Conservation (phyloP, 2,888 invertebrate species). For the Gasteruption jaculator region DNA sequence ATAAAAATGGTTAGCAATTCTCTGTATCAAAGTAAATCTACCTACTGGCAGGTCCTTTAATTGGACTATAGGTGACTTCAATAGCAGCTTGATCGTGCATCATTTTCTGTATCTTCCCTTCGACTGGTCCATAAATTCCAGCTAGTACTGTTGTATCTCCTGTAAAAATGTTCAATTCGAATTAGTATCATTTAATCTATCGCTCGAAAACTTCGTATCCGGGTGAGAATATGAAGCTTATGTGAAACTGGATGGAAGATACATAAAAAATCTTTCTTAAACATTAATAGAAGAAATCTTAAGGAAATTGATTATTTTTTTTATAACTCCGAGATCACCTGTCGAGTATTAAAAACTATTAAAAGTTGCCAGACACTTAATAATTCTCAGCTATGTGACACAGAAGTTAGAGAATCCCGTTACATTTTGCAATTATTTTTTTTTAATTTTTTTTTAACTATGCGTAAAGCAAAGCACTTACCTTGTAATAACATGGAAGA, state of each 20-base stretch:
- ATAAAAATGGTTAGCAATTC: slow-evolving; percentile 6
- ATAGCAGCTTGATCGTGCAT: slow-evolving; percentile 74
- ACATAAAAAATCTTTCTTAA: slow-evolving; percentile 3
- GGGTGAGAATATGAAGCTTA: slow-evolving; percentile 8
- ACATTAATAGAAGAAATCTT: no score
- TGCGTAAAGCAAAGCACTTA: no score
- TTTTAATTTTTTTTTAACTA: no score
- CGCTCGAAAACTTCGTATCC: no score
- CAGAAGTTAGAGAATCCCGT: no score
- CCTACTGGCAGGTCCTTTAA: slow-evolving; percentile 68
- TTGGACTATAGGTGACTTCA: slow-evolving; percentile 73
- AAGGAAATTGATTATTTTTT: no score
- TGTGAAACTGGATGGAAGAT: background rate
- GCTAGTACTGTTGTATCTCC: slow-evolving; percentile 75
- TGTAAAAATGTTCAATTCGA: no score
- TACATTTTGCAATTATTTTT: no score
- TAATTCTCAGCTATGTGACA: no score
- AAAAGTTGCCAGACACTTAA: no score
- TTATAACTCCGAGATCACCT: no score
- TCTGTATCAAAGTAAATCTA: slow-evolving; percentile 13
- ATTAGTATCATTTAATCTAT: slow-evolving; percentile 7
- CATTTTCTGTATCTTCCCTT: slow-evolving; percentile 71
- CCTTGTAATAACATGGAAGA: slow-evolving; percentile 76
- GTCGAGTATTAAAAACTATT: no score
- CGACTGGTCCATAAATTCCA: slow-evolving; percentile 79